Evolutionary conservation across 2,888 invertebrate species (phyloP), one percentile per base, ranked within the genome.

Genomic region (Apamea crenata): DNA sequence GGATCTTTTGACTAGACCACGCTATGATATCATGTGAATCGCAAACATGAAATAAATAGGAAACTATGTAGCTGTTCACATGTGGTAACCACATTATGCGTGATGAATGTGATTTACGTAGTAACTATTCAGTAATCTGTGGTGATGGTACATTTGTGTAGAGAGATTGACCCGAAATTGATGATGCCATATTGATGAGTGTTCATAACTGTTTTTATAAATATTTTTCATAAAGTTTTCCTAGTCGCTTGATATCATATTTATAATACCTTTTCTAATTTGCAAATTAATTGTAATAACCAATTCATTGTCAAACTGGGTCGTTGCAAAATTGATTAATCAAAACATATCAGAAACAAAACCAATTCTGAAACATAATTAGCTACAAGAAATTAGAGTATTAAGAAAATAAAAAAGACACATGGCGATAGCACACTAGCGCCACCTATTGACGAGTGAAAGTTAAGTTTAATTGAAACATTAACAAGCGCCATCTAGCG

Each of bases 401-500:
- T 10, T 2, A 29, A 0, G 6, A 81, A 61, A 61, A 78, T 8
- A 21, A 56, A 10, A 53, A 36, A 7, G 12, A 0, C 1, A 1
- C 5, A 29, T 14, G n/a, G 18, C 14, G 7, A 16, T 16, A 1
- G 36, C 4, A 36, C 16, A 21, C 71, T 36, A 85, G 53, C 88
- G 91, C 84, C 90, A 91, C 87, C 93, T 93, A 85, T 75, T 61
- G 77, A 53, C 63, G 70, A 91, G 78, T 89, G 85, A 87, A 66
- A 63, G 1, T 12, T 32, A 29, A 0, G 1, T 1, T 36, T 53
- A 14, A 25, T 6, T 16, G 0, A 44, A 50, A 66, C 32, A 14
- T 56, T 1, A 29, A 21, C 32, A 3, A 8, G 18, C 77, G 80
- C 87, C 87, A 88, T 77, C 87, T 89, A 86, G 72, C 21, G n/a